These are phyloP conservation scores for Psix sp. DNA, from an alignment of 1,140 invertebrate genomes.

Conservation along the genomic window DNA sequence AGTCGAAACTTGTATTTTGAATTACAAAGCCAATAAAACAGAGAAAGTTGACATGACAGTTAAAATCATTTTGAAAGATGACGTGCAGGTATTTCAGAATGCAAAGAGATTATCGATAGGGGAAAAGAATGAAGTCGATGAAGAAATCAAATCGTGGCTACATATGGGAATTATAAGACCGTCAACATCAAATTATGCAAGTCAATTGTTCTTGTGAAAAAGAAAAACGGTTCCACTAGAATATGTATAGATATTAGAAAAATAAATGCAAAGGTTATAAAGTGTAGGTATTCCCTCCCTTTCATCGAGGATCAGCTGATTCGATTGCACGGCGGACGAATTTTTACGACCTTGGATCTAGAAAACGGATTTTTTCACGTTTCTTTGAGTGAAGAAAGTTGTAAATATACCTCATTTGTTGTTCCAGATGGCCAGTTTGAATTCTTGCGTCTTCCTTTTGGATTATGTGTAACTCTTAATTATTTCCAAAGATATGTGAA, in stretches of 20 bases:
- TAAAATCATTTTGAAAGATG: conserved; percentile 16
- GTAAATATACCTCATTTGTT: conserved; percentile 3
- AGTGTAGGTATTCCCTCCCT: conserved; percentile 17
- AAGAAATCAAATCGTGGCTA: neutral
- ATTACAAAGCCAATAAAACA: conserved; percentile 12
- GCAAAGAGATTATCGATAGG: conserved; percentile 4
- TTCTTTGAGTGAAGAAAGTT: neutral
- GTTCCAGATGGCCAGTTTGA: neutral
- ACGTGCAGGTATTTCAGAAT: conserved; percentile 17
- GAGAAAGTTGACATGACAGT: conserved; percentile 8
- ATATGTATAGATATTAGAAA: conserved; percentile 25
- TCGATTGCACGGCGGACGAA: neutral
- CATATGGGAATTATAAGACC: conserved; percentile 31
- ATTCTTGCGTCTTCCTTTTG: conserved; percentile 8
- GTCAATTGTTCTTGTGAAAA: conserved; percentile 23
- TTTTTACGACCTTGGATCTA: conserved; percentile 20
- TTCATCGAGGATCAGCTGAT: conserved; percentile 14
- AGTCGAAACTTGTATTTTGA: neutral
- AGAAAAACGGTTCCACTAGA: conserved; percentile 7
- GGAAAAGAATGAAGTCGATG: conserved; percentile 6
- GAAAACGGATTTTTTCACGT: conserved; percentile 24
- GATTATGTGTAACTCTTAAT: conserved; percentile 1
- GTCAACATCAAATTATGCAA: conserved; percentile 62
- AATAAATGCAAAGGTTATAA: conserved; percentile 17
- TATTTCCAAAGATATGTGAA: conserved; percentile 17